These are phyloP conservation scores for Ceratitis capitata DNA, from an alignment of 1,140 invertebrate species.

Conservation along the genomic window DNA sequence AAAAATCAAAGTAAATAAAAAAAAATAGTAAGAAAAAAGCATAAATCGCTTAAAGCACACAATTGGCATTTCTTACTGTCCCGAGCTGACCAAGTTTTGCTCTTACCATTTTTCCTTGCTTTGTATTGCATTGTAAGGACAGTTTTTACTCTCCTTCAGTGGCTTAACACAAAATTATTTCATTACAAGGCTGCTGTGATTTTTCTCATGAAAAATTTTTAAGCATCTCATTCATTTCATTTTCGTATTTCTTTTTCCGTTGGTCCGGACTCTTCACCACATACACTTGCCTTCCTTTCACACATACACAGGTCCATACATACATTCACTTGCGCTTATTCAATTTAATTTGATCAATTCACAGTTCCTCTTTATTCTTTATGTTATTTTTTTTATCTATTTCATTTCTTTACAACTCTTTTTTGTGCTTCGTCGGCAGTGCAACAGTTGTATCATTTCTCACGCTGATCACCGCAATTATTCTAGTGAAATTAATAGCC, in stretches of 20 bases:
- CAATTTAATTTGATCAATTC: not conserved
- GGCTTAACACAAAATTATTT: slow-evolving; percentile 36
- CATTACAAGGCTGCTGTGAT: slow-evolving; percentile 10
- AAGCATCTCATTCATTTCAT: not conserved
- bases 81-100: not conserved
- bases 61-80: not conserved
- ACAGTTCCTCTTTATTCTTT: not conserved
- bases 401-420: not conserved
- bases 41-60: slow-evolving; percentile 15
- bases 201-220: not conserved
- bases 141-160: not conserved
- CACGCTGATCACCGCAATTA: slow-evolving; percentile 29
- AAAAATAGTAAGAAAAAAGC: too few species aligned
- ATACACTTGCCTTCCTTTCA: not conserved
- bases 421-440: not conserved
- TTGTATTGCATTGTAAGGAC: not conserved
- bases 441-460: slow-evolving; percentile 23
- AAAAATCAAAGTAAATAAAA: not conserved
- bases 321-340: not conserved
- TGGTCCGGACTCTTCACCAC: too few species aligned
- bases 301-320: not conserved
- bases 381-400: not conserved
- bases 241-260: not conserved
- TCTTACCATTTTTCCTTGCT: not conserved
- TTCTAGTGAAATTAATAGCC: slow-evolving; percentile 11